phyloP scores from a whole-genome alignment of 2,888 invertebrate genomes.

The Aspidiotus rigidus region DNA sequence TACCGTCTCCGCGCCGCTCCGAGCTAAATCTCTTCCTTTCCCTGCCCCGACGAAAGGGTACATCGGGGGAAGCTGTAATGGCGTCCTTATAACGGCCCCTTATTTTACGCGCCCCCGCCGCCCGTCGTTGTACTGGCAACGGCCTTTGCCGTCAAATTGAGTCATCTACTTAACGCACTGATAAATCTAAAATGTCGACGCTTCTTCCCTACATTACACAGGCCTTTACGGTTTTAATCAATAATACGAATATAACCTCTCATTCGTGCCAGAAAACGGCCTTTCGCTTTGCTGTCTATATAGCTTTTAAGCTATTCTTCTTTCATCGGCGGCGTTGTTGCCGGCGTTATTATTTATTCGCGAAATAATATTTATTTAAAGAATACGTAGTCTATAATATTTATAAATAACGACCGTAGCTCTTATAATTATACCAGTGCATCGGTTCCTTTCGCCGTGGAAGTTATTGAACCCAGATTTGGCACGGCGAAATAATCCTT shows the following conservation, averaged over 20 bases:
- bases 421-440: too few species aligned
- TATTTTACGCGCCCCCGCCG: conserved; percentile 27
- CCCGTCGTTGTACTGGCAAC: conserved; percentile 7
- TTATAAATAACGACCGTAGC: too few species aligned
- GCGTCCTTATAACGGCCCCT: conserved; percentile 31
- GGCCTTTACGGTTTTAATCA: conserved; percentile 32
- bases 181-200: conserved; percentile 33
- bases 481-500: conserved; percentile 2
- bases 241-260: conserved; percentile 33
- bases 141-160: conserved; percentile 33
- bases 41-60: not conserved
- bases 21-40: not conserved
- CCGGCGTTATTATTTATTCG: too few species aligned
- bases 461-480: not conserved
- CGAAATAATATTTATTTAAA: too few species aligned
- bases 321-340: conserved; percentile 18
- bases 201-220: conserved; percentile 33
- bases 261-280: conserved; percentile 32
- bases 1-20: not conserved
- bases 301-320: conserved; percentile 22
- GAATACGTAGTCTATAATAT: too few species aligned
- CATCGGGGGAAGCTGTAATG: conserved; percentile 23
- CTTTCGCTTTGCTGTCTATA: conserved; percentile 29
- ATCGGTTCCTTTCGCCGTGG: too few species aligned
- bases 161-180: conserved; percentile 33